A percentile compares a stretch with the other conserved stretches of the same genome.
phyloP scores from a whole-genome alignment of 2,888 invertebrate genomes.

The Crepidodera aurea region DNA sequence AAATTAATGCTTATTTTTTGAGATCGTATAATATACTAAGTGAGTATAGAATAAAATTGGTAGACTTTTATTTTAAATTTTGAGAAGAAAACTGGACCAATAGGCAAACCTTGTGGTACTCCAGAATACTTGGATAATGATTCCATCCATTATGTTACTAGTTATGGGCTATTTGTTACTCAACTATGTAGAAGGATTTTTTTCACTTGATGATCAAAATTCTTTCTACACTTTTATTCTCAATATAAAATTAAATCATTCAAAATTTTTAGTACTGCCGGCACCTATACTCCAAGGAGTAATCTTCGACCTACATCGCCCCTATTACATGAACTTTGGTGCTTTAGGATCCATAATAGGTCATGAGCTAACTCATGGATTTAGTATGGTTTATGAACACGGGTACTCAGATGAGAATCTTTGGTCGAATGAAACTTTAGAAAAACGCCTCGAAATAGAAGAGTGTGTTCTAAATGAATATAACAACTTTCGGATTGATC shows the following conservation, averaged over 20 bases:
- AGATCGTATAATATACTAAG: conserved; percentile 39
- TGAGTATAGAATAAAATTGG: too few relatives aligned
- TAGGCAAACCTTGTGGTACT: too few relatives aligned
- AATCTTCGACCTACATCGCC: conserved; percentile 47
- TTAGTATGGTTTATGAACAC: conserved; percentile 27
- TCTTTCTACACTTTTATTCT: too few relatives aligned
- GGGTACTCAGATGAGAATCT: conserved; percentile 13
- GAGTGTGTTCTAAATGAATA: conserved; percentile 47
- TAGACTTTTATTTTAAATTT: too few relatives aligned
- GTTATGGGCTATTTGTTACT: too few relatives aligned
- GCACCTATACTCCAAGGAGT: conserved; percentile 49
- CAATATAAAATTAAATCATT: not conserved
- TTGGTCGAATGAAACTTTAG: conserved; percentile 43
- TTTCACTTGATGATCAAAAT: too few relatives aligned
- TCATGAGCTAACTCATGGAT: conserved; percentile 51
- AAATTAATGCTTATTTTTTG: conserved; percentile 47
- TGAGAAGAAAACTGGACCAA: too few relatives aligned
- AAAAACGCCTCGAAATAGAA: conserved; percentile 37
- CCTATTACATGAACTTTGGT: conserved; percentile 53
- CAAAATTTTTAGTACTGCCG: conserved; percentile 48
- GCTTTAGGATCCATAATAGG: conserved; percentile 52
- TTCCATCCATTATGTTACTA: too few relatives aligned
- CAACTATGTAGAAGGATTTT: too few relatives aligned
- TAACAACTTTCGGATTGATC: conserved; percentile 35
- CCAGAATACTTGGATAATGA: too few relatives aligned